These are phyloP conservation scores for Conus canariensis DNA, from an alignment of 2,888 invertebrate species.

Conservation along the genomic window DNA sequence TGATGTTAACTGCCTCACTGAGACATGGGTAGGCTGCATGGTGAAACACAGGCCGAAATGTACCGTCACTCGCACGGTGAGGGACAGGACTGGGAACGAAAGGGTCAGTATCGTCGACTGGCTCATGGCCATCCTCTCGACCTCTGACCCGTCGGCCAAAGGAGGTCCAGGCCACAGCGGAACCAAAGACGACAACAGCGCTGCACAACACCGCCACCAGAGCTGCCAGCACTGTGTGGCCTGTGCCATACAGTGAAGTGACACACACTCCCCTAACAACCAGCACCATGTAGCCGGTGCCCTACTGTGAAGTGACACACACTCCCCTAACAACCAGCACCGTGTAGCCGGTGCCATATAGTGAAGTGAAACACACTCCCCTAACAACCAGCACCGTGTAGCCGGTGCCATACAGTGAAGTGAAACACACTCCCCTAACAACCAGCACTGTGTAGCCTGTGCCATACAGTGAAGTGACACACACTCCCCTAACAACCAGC, in stretches of 20 bases:
- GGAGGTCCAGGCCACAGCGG: background rate
- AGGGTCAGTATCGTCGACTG: constrained; percentile 67
- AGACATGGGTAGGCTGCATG: background rate
- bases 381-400: too few species aligned
- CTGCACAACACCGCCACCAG: too few species aligned
- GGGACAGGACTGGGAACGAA: constrained; percentile 55
- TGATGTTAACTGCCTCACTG: background rate
- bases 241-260: too few species aligned
- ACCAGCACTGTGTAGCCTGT: too few species aligned
- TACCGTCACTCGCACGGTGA: constrained; percentile 57
- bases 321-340: constrained; percentile 79
- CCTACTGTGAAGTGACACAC: constrained; percentile 86
- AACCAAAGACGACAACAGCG: too few species aligned
- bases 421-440: constrained; percentile 90
- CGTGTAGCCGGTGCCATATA: background rate
- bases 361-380: constrained; percentile 89
- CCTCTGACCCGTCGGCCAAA: background rate
- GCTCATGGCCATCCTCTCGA: constrained; percentile 52
- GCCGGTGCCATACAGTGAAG: constrained; percentile 80
- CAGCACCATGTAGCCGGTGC: background rate
- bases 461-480: too few species aligned
- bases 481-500: too few species aligned
- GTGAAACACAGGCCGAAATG: constrained; percentile 40
- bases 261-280: background rate
- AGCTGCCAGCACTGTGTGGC: too few species aligned